These are phyloP conservation scores for Macropis europaea DNA, from an alignment of 2,888 invertebrate genomes.

Conservation along the genomic window DNA sequence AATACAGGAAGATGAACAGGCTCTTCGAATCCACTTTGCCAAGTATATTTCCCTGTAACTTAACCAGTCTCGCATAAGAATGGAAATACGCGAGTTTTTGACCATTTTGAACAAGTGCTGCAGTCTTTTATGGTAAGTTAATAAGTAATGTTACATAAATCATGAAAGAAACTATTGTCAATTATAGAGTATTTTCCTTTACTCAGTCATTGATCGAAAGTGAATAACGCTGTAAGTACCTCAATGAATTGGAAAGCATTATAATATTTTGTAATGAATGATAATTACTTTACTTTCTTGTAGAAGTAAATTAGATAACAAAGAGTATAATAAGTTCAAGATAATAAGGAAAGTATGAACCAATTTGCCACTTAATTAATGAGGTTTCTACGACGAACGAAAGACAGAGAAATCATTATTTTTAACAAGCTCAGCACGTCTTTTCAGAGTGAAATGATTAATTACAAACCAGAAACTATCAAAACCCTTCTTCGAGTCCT, in stretches of 20 bases:
- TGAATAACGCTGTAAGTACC: too few species aligned
- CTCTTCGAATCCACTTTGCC: not conserved
- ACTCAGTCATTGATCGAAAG: not conserved
- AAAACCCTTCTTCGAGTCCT: conserved; percentile 9
- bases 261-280: too few species aligned
- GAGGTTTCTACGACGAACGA: conserved; percentile 13
- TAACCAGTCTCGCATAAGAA: too few species aligned
- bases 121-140: too few species aligned
- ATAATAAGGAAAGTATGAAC: conserved; percentile 19
- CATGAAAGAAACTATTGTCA: too few species aligned
- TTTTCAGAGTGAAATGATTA: conserved; percentile 7
- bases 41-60: not conserved
- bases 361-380: conserved; percentile 20
- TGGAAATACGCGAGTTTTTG: not conserved
- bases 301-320: not conserved
- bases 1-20: not conserved
- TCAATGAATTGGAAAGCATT: too few species aligned
- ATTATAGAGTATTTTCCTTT: not conserved
- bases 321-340: too few species aligned
- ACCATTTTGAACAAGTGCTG: too few species aligned
- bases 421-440: conserved; percentile 5
- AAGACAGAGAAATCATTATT: conserved; percentile 18
- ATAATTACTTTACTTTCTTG: not conserved
- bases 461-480: conserved; percentile 10
- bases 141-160: too few species aligned